phyloP scores from a whole-genome alignment of 2,888 invertebrate genomes.

The Drosophila greeni region DNA sequence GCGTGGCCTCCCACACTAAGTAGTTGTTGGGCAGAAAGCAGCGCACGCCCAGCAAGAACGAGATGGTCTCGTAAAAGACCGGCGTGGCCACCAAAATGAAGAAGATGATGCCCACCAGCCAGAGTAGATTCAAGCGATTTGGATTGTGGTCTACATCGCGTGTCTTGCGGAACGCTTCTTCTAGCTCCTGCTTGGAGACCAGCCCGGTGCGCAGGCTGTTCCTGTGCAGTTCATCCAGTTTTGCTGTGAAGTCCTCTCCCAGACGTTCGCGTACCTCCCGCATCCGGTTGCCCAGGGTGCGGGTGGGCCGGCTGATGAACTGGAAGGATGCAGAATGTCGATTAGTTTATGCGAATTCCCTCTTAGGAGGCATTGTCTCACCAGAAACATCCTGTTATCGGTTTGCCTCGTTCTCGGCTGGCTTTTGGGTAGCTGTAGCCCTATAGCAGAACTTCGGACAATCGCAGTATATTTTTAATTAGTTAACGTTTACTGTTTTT shows the following conservation, averaged over 20 bases:
- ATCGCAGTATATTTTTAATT: background rate
- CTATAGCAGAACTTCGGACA: background rate
- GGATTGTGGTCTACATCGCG: slow-evolving; percentile 65
- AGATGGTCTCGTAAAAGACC: slow-evolving; percentile 76
- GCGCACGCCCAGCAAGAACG: slow-evolving; percentile 81
- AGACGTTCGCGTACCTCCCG: slow-evolving; percentile 66
- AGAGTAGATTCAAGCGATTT: slow-evolving; percentile 70
- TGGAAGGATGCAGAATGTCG: slow-evolving; percentile 25
- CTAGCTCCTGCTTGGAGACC: slow-evolving; percentile 73
- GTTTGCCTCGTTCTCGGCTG: background rate
- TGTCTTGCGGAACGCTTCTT: slow-evolving; percentile 75
- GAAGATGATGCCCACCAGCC: slow-evolving; percentile 75
- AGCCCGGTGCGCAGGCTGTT: slow-evolving; percentile 74
- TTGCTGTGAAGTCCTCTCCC: slow-evolving; percentile 67
- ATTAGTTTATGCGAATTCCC: background rate
- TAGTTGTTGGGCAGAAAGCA: slow-evolving; percentile 91
- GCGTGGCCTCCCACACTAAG: slow-evolving; percentile 90
- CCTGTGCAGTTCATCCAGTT: slow-evolving; percentile 74
- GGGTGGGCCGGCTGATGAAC: slow-evolving; percentile 75
- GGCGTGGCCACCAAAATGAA: slow-evolving; percentile 77
- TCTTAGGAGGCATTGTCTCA: slow-evolving; percentile 13
- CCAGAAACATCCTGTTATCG: slow-evolving; percentile 54
- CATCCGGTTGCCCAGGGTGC: slow-evolving; percentile 60
- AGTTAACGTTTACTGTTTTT: background rate
- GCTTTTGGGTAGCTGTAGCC: background rate